Percentiles rank a stretch among this genome's conserved stretches.
phyloP scores from a whole-genome alignment of 2,888 invertebrate genomes.

The Drosophila pseudotakahashii region DNA sequence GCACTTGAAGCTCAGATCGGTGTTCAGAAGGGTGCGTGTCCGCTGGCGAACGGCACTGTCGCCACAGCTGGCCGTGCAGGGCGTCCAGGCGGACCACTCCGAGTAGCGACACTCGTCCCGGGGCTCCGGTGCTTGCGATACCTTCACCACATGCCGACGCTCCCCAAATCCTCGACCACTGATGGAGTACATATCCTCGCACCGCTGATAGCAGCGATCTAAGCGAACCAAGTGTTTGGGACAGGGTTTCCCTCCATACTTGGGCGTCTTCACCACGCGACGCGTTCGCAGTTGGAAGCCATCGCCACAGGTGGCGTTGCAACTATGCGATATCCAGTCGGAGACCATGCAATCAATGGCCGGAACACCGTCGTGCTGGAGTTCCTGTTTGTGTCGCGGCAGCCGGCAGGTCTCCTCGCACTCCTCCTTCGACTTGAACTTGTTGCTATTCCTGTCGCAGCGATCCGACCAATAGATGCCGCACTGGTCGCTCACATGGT shows the following conservation, averaged over 20 bases:
- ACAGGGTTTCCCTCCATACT: conserved; percentile 86
- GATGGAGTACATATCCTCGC: conserved; percentile 82
- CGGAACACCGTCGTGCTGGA: conserved; percentile 70
- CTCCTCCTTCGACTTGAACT: conserved; percentile 90
- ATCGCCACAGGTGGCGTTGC: conserved; percentile 85
- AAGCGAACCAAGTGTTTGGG: conserved; percentile 84
- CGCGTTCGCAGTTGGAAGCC: conserved; percentile 85
- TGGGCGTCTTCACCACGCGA: conserved; percentile 84
- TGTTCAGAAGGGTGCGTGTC: conserved; percentile 84
- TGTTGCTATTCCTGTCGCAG: conserved; percentile 95
- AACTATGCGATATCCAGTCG: conserved; percentile 85
- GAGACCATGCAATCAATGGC: conserved; percentile 85
- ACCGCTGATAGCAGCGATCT: conserved; percentile 82
- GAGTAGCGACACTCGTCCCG: conserved; percentile 87
- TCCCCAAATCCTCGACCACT: conserved; percentile 61
- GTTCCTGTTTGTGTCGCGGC: conserved; percentile 72
- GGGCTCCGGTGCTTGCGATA: conserved; percentile 36
- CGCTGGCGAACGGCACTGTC: conserved; percentile 85
- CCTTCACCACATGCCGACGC: conserved; percentile 54
- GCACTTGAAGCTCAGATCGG: conserved; percentile 81
- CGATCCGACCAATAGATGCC: conserved; percentile 93
- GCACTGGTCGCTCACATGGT: conserved; percentile 89
- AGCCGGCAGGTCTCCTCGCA: conserved; percentile 88
- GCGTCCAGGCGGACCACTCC: conserved; percentile 89
- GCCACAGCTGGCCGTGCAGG: conserved; percentile 88